Evolutionary conservation across 30 jellyfish, hydroid and myxozoan species (phyloP), one percentile per base, ranked within the genome.

Genomic region (Hydractinia echinata): DNA sequence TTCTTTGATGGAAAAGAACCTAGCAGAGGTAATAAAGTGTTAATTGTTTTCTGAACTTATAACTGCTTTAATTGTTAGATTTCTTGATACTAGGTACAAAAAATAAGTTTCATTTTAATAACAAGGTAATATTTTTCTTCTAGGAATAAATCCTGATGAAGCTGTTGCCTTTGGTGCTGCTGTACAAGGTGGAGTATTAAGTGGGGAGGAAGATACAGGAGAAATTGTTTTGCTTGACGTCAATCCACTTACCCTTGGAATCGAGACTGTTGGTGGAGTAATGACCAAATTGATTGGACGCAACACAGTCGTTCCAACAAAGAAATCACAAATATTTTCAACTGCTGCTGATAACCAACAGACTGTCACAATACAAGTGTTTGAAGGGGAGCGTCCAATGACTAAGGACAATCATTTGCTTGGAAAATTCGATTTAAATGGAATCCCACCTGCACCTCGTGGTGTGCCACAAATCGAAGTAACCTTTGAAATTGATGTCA

Each of bases 81-180:
- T 30, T 30, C 44, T 30, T 30, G 2, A 30, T 30, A 30, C 44
- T 30, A 30, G 44, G 44, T 2, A 30, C 44, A 30, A 30, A 30
- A 30, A 30, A 30, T 30, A 30, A 0, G 44, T 30, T 30, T 30
- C 44, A 30, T 30, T 30, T 30, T 30, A 30, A 30, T 30, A 30
- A 30, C 44, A 30, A 64, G 7, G 74, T 6, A n/a, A 15, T 5
- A 56, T 15, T 64, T 13, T 6, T 13, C 4, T 64, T 64, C 7
- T 56, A 80, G 87, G 99, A 9, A 95, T 95, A 84, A 95, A 95
- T 86, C 99, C 99, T 51, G 99, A 95, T 89, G 99, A 95, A 81
- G 99, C 99, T 48, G 99, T 95, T 82, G 99, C 99, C 7, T 95
- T 16, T 86, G 99, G 99, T 67, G 99, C 99, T 82, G 99, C 99